Conservation (phyloP, 2,113 vertebrate genomes). For the Podilymbus podiceps region DNA sequence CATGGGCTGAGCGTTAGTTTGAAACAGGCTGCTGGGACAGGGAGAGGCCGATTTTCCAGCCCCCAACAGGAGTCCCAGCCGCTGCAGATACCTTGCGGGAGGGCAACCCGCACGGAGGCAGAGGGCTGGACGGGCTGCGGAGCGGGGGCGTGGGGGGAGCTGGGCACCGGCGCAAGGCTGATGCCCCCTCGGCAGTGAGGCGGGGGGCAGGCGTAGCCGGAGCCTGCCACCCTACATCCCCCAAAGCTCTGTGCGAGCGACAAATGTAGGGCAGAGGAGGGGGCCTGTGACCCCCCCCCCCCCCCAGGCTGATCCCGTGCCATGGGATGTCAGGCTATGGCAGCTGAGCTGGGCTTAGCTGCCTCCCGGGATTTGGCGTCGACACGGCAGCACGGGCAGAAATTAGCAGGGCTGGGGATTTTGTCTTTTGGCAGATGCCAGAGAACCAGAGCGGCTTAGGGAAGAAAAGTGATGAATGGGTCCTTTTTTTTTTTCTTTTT, state of each 20-base stretch:
- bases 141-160: accelerated
- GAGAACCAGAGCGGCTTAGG: not conserved
- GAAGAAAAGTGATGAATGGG: not conserved
- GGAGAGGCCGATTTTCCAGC: not conserved
- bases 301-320: not conserved
- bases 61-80: not conserved
- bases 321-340: not conserved
- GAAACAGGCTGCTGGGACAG: not conserved
- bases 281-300: accelerated
- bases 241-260: not conserved
- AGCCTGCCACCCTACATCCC: not conserved
- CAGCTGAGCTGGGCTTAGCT: slow-evolving; percentile 4
- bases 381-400: not conserved
- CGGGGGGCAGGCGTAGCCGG: accelerated
- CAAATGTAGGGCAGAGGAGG: slow-evolving; percentile 19
- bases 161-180: not conserved
- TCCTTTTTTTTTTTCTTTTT: no score
- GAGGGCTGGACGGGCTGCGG: accelerated
- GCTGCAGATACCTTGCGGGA: not conserved
- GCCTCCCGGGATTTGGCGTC: not conserved
- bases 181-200: accelerated
- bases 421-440: not conserved
- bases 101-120: no score
- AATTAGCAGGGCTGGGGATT: not conserved
- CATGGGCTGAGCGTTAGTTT: not conserved